Evolutionary conservation across 2,888 invertebrate species (phyloP), one percentile per base, ranked within the genome.

Genomic region (Cyclophora punctaria): DNA sequence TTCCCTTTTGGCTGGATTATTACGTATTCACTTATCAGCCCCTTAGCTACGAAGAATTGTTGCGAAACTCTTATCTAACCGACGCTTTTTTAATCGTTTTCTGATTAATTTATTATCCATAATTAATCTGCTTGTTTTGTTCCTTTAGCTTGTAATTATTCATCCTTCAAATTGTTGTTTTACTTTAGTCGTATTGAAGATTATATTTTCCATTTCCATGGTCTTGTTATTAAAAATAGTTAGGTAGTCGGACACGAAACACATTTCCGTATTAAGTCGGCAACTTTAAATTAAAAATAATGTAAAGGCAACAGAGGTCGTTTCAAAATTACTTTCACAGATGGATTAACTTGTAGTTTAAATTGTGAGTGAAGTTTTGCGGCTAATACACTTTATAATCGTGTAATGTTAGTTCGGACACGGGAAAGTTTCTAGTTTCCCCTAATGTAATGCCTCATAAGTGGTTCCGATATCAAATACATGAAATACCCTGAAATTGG

Each of bases 291-390:
- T 5, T 40, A 43, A 41, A 44, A 45, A 41, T 34, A 37, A 33
- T 46, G 50, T 37, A 44, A 50, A 51, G 52, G 45, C 33, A 37
- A 43, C 35, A 44, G 43, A 37, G 37, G 37, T 37, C 37, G 5
- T 37, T 5, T 37, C 44, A 48, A 58, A 59, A 54, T 53, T 53
- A 53, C 51, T 56, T 53, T 47, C 44, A 50, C 50, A 56, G 52
- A 57, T 58, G 56, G 57, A 55, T 56, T 56, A 56, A 48, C 57
- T 55, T 44, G 49, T 46, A 56, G 57, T 56, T 57, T 55, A 34
- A 52, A 50, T 37, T 37, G 5, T 37, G 51, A 52, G 45, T 51
- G 56, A 41, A 52, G 48, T 49, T 57, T 53, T 48, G 58, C 53
- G 50, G 51, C 53, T 51, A 44, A 47, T 42, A 48, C 55, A 52